Evolutionary conservation across 37 sponge, comb jelly and placozoan species (phyloP).

Genomic region (Lycopodina hypogea): DNA sequence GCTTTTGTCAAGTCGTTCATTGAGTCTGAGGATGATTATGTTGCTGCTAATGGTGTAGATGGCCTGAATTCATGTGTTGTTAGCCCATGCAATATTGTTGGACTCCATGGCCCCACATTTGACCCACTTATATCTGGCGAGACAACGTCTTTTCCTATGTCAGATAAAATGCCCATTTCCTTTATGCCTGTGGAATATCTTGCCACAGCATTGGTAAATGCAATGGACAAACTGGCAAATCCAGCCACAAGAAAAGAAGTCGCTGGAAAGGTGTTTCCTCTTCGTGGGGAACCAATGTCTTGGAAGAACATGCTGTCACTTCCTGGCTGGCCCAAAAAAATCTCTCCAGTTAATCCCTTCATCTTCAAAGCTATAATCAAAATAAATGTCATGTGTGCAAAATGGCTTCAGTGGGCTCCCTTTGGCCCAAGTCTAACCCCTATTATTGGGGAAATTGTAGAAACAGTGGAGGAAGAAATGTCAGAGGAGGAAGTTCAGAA

Average conservation of each 20-base stretch:
- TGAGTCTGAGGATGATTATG: constrained; percentile 8
- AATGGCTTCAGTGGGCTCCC: constrained; percentile 47
- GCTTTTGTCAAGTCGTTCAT: constrained; percentile 32
- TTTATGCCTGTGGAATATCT: constrained; percentile 48
- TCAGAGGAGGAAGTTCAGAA: constrained; percentile 3
- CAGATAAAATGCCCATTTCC: not conserved
- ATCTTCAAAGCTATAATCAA: constrained; percentile 17
- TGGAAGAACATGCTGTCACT: constrained; percentile 33
- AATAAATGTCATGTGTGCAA: constrained; percentile 50
- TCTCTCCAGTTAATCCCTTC: constrained; percentile 11
- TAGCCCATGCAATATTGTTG: constrained; percentile 40
- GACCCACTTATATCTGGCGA: constrained; percentile 31
- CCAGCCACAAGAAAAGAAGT: constrained; percentile 6
- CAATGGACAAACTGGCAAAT: constrained; percentile 40
- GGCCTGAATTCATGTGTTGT: constrained; percentile 57
- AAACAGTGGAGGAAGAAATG: constrained; percentile 17
- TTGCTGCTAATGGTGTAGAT: constrained; percentile 26
- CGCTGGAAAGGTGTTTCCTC: constrained; percentile 27
- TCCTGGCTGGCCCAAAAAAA: constrained; percentile 51
- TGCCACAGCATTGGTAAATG: constrained; percentile 26
- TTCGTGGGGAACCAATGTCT: constrained; percentile 54
- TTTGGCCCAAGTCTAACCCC: constrained; percentile 52
- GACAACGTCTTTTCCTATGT: constrained; percentile 32
- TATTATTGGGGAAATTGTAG: constrained; percentile 20
- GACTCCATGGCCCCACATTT: constrained; percentile 30